Percentiles rank a stretch among this genome's conserved stretches.
These are phyloP conservation scores for Drosophila dunni DNA, from an alignment of 1,140 invertebrate genomes.

Conservation along the genomic window DNA sequence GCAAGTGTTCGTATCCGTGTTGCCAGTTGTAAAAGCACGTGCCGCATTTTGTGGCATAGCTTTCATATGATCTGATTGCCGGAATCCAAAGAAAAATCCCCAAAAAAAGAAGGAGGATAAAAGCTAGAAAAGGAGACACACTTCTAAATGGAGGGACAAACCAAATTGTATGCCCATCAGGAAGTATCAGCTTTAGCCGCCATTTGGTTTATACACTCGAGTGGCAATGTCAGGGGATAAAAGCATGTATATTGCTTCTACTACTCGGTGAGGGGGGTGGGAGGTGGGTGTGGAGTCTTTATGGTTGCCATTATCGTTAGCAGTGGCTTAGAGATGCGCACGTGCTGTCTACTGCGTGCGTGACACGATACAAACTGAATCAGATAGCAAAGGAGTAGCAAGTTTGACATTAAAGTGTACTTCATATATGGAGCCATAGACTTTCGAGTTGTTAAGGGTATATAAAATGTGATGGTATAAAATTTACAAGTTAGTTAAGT, in stretches of 20 bases:
- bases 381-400: no score
- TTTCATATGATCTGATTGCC: conserved; percentile 20
- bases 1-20: conserved; percentile 5
- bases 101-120: background rate
- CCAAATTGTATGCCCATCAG: conserved; percentile 35
- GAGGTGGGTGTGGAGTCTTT: background rate
- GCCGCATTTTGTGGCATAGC: conserved; percentile 17
- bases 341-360: background rate
- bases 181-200: conserved; percentile 43
- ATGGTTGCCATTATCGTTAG: conserved; percentile 8
- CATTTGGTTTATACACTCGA: conserved; percentile 47
- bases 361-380: no score
- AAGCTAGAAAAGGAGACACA: conserved; percentile 9
- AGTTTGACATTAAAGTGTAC: background rate
- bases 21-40: conserved; percentile 28
- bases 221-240: conserved; percentile 66
- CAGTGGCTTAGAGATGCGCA: conserved; percentile 5
- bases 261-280: no score
- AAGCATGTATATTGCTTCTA: conserved; percentile 43
- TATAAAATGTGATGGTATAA: no score
- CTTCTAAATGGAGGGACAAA: background rate
- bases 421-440: no score
- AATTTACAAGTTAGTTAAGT: no score
- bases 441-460: no score
- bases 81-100: conserved; percentile 18